phyloP scores from a whole-genome alignment of 2,113 vertebrate species.

The Mungos mungo region DNA sequence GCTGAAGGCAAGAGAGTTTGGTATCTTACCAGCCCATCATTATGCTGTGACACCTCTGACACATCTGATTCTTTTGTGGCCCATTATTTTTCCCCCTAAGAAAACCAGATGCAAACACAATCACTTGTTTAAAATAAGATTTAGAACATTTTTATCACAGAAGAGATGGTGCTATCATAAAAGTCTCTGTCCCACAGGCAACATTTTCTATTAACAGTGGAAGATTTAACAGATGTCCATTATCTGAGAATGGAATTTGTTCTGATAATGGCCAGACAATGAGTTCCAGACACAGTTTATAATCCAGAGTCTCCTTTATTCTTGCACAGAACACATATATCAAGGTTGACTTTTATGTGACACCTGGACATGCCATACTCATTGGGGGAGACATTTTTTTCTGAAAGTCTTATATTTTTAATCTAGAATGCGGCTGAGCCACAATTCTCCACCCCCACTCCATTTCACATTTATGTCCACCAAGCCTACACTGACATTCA shows the following conservation, averaged over 20 bases:
- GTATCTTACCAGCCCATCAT: not conserved
- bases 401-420: slow-evolving; percentile 56
- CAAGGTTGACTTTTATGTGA: slow-evolving; percentile 72
- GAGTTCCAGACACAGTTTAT: slow-evolving; percentile 73
- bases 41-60: not conserved
- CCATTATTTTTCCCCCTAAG: slow-evolving; percentile 60
- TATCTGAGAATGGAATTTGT: slow-evolving; percentile 74
- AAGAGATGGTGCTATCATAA: slow-evolving; percentile 75
- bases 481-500: not conserved
- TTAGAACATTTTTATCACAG: slow-evolving; percentile 78
- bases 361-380: slow-evolving; percentile 42
- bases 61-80: slow-evolving; percentile 60
- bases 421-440: slow-evolving; percentile 47
- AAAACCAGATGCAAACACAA: slow-evolving; percentile 73
- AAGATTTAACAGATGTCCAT: slow-evolving; percentile 81
- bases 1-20: not conserved
- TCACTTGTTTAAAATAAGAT: slow-evolving; percentile 82
- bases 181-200: slow-evolving; percentile 78
- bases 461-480: slow-evolving; percentile 13
- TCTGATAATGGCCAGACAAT: slow-evolving; percentile 71
- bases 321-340: slow-evolving; percentile 63
- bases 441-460: not conserved
- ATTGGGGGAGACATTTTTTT: not conserved
- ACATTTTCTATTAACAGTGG: slow-evolving; percentile 81
- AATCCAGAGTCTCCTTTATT: slow-evolving; percentile 65